These are phyloP conservation scores for Tapera naevia DNA, from an alignment of 2,797 vertebrate genomes.

Conservation along the genomic window DNA sequence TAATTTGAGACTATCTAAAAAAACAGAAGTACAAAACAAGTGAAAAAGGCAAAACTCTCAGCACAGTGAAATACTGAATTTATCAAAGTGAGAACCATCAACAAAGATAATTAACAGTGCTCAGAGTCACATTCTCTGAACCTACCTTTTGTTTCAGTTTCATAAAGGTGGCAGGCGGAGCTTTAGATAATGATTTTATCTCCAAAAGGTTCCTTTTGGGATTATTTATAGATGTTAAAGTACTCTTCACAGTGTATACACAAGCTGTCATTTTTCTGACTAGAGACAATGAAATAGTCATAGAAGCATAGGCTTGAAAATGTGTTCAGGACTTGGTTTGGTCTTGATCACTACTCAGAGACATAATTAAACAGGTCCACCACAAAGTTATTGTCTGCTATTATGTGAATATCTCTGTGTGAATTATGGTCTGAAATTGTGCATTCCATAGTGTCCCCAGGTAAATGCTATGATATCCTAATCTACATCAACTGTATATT, in stretches of 20 bases:
- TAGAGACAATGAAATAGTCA: neutral
- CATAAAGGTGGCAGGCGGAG: neutral
- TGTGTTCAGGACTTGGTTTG: neutral
- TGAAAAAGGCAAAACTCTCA: neutral
- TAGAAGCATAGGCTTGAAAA: neutral
- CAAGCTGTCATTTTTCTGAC: neutral
- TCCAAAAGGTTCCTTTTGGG: neutral
- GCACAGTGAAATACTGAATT: neutral
- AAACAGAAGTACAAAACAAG: neutral
- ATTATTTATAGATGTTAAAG: neutral
- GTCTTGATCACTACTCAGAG: neutral
- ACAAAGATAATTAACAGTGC: neutral
- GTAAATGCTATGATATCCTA: neutral
- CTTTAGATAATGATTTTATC: neutral
- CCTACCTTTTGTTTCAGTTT: neutral
- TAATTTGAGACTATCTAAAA: neutral
- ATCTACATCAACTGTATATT: neutral
- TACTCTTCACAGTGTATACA: neutral
- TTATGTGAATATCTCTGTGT: neutral
- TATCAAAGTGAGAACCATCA: neutral
- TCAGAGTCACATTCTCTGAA: neutral
- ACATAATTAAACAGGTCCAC: neutral
- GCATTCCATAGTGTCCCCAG: neutral
- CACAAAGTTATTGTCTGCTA: neutral
- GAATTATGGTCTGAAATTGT: neutral